A percentile compares a stretch with the other conserved stretches of the same genome.
Evolutionary conservation across 2,888 invertebrate species (phyloP).

Genomic region (Osmoderma eremita): DNA sequence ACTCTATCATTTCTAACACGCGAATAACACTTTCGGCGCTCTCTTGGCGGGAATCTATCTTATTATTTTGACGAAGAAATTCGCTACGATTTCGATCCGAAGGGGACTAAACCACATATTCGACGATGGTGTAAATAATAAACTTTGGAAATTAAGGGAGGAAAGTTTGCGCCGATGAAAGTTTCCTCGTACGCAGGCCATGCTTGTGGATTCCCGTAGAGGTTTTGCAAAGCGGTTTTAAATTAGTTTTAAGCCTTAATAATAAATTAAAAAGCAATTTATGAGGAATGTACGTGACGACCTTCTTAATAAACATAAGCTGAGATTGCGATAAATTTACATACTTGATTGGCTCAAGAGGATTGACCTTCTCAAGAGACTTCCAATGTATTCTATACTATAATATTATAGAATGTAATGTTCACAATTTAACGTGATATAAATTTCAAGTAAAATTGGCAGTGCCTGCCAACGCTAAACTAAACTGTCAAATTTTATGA

Average conservation of each 20-base stretch:
- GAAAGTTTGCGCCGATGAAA: conserved; percentile 9
- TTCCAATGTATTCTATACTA: no score
- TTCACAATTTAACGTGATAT: no score
- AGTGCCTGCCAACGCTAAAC: no score
- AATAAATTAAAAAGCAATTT: conserved; percentile 34
- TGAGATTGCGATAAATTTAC: conserved; percentile 6
- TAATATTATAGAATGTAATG: no score
- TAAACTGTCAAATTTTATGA: no score
- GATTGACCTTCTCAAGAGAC: neutral
- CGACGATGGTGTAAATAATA: conserved; percentile 15
- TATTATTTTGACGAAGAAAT: conserved; percentile 19
- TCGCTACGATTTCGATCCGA: neutral
- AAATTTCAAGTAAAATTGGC: no score
- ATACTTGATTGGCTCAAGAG: neutral
- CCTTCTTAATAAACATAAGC: neutral
- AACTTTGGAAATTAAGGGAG: conserved; percentile 24
- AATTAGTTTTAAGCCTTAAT: conserved; percentile 30
- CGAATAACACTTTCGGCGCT: conserved; percentile 29
- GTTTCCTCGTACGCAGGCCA: neutral
- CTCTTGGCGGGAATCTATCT: conserved; percentile 11
- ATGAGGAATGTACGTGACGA: conserved; percentile 7
- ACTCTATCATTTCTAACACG: conserved; percentile 29
- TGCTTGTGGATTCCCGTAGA: conserved; percentile 7
- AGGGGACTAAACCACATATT: neutral
- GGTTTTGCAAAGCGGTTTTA: conserved; percentile 29